phyloP scores from a whole-genome alignment of 2,888 invertebrate species.

The Tanypteryx hageni region DNA sequence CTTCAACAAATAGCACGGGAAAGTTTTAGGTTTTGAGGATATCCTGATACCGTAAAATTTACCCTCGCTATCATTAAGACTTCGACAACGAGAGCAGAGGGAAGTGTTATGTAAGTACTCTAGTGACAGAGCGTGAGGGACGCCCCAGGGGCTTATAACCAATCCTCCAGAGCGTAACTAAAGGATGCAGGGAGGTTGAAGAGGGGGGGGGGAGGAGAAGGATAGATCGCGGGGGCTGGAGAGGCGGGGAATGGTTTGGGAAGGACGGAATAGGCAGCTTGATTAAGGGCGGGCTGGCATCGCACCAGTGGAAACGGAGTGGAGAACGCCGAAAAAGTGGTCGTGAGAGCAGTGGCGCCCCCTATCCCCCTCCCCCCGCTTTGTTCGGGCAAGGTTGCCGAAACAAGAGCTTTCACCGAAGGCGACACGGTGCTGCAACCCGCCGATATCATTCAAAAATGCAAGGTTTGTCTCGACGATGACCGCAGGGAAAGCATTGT shows the following conservation, averaged over 20 bases:
- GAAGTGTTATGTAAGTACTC: neutral
- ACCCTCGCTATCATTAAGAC: neutral
- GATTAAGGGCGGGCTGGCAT: neutral
- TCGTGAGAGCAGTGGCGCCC: constrained; percentile 25
- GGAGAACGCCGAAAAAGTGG: constrained; percentile 20
- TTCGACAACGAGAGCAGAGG: neutral
- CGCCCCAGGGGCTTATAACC: constrained; percentile 22
- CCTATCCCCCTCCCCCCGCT: neutral
- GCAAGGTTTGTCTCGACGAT: neutral
- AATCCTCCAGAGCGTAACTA: neutral
- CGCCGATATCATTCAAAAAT: constrained; percentile 26
- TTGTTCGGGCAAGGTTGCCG: constrained; percentile 39
- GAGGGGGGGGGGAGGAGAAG: constrained; percentile 35
- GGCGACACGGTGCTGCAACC: constrained; percentile 32
- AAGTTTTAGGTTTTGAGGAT: neutral
- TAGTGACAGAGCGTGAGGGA: neutral
- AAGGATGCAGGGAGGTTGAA: constrained; percentile 28
- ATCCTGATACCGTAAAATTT: neutral
- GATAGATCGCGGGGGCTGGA: neutral
- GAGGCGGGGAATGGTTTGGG: neutral
- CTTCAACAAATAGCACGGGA: too few relatives aligned
- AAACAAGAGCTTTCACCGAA: constrained; percentile 49
- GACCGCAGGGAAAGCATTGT: neutral
- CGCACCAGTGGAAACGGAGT: constrained; percentile 12
- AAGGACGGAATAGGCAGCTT: neutral